These are phyloP conservation scores for Phalloptychus januarius DNA, from an alignment of 2,797 vertebrate genomes.

Conservation along the genomic window DNA sequence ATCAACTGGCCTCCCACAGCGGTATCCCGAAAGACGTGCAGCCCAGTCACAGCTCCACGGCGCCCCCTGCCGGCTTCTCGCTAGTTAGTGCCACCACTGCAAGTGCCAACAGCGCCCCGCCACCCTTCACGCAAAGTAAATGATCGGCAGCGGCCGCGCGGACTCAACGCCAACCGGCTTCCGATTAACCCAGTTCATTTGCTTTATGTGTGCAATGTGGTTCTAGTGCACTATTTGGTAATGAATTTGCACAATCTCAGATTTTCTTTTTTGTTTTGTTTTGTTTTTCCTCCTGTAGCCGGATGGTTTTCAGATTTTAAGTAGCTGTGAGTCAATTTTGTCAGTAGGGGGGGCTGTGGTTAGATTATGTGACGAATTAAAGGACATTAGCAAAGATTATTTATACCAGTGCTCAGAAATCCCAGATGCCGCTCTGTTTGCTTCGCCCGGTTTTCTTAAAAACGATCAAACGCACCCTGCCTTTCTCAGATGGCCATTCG, in stretches of 20 bases:
- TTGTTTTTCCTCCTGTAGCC: slow-evolving; percentile 31
- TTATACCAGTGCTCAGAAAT: slow-evolving; percentile 59
- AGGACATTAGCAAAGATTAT: slow-evolving; percentile 67
- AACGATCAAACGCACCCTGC: slow-evolving; percentile 65
- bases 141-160: slow-evolving; percentile 67
- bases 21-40: slow-evolving; percentile 99
- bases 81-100: slow-evolving; percentile 94
- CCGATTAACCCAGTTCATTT: slow-evolving; percentile 47
- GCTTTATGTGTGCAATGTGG: slow-evolving; percentile 73
- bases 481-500: slow-evolving; percentile 68
- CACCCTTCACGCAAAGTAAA: slow-evolving; percentile 90
- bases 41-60: slow-evolving; percentile 99
- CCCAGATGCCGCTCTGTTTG: slow-evolving; percentile 63
- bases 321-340: slow-evolving; percentile 62
- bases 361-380: slow-evolving; percentile 36
- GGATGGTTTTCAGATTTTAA: slow-evolving; percentile 44
- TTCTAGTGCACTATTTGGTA: slow-evolving; percentile 73
- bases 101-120: slow-evolving; percentile 89
- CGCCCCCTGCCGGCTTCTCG: slow-evolving; percentile 94
- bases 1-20: slow-evolving; percentile 97
- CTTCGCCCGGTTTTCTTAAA: slow-evolving; percentile 52
- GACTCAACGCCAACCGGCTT: slow-evolving; percentile 50
- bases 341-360: slow-evolving; percentile 46
- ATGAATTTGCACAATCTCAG: slow-evolving; percentile 74
- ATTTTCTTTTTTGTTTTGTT: slow-evolving; percentile 39